Conservation (phyloP, 2,797 vertebrate species). For the Falco rusticolus region DNA sequence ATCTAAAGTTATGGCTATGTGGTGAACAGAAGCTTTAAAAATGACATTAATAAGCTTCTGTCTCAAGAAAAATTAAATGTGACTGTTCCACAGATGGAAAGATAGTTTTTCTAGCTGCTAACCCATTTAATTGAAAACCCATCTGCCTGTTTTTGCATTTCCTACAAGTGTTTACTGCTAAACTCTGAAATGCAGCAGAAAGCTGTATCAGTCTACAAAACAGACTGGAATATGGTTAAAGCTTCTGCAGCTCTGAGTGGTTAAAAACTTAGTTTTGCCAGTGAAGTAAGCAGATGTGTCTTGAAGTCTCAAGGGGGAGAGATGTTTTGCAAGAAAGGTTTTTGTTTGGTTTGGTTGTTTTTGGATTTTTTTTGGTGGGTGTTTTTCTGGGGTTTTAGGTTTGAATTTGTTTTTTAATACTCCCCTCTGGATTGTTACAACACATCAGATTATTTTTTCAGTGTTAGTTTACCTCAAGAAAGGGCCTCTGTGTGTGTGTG, state of each 20-base stretch:
- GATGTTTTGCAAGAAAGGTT: neutral
- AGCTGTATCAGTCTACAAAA: neutral
- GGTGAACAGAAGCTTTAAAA: slow-evolving; percentile 7
- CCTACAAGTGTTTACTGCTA: neutral
- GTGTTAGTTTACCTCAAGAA: neutral
- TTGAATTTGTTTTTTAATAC: neutral
- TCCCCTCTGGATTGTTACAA: neutral
- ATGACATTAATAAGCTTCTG: neutral
- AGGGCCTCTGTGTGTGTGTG: neutral
- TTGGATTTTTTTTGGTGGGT: neutral
- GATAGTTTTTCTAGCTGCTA: slow-evolving; percentile 9
- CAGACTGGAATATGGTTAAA: neutral
- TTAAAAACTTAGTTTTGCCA: neutral
- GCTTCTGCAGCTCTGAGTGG: neutral
- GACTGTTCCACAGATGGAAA: neutral
- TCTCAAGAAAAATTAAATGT: neutral
- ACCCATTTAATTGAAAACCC: slow-evolving; percentile 23
- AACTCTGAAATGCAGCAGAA: neutral
- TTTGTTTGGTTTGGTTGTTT: neutral
- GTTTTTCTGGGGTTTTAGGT: neutral
- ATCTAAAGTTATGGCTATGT: neutral
- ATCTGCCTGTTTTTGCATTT: slow-evolving; percentile 3
- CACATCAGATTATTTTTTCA: neutral
- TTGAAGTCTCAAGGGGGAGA: neutral
- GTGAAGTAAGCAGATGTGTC: neutral